Base-by-base conservation (phyloP, 2,113 vertebrate species). In the Hippocampus abdominalis region DNA sequence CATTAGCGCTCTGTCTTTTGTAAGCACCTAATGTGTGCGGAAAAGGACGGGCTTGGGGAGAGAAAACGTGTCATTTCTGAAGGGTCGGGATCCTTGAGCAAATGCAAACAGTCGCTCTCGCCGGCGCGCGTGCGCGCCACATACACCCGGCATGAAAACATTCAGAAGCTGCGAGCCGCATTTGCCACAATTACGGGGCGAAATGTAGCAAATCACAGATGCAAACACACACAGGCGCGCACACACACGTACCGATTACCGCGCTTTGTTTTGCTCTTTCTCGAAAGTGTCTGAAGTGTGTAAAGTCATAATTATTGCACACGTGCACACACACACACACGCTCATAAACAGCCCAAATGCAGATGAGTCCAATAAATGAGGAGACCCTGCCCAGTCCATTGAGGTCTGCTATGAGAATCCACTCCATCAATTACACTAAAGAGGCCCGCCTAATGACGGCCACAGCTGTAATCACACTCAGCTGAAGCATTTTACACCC, bases 11-110 rank as follows among this genome's bases (percentile, higher is more conserved):
- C 96, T 97, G 92, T 98, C 95, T 97, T 90, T 96, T 98, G 95
- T 97, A 97, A 98, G 96, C 96, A 96, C 96, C 95, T 98, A 98
- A 98, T 98, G 96, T 98, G 96, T 95, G 95, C 96, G 95, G 95
- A 95, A 95, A 96, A 97, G 94, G 94, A 89, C 80, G 46, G 13
- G 46, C 11, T 4, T 4, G 13, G 89, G 27, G 80, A 87, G 85
- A 84, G 88, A 87, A 87, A 88, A 91, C 85, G 86, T 89, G 90
- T 89, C 87, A 88, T 94, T 96, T 96, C 94, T 94, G 93, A 95
- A 96, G 95, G 95, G 94, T 96, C 95, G 94, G 94, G 95, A 96
- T 96, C 95, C 94, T 95, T 96, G 94, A 96, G 87, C 84, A 86
- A 91, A 91, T 86, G 88, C 87, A 91, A 91, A 91, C 88, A 89